Conservation (phyloP, 2,797 vertebrate species). For the Microchirus variegatus region DNA sequence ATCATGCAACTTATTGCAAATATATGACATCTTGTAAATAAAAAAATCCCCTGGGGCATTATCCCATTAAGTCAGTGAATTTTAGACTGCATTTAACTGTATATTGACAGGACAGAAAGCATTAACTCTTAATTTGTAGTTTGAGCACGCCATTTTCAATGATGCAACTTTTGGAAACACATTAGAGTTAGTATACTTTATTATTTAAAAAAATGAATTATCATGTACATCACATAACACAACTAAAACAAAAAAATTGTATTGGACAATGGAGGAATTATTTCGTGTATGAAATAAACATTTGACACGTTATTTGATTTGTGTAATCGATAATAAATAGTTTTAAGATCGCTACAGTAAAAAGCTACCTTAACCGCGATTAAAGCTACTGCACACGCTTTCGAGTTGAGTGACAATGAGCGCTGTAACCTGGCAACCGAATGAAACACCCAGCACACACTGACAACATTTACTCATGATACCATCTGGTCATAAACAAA, state of each 20-base stretch:
- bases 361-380: not conserved
- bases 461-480: not conserved
- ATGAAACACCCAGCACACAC: conserved; percentile 40
- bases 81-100: too few relatives aligned
- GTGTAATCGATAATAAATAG: too few relatives aligned
- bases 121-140: too few relatives aligned
- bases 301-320: too few relatives aligned
- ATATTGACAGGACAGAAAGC: too few relatives aligned
- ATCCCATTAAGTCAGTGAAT: too few relatives aligned
- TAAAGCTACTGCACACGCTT: not conserved
- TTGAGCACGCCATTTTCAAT: conserved; percentile 59
- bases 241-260: conserved; percentile 1
- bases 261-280: too few relatives aligned
- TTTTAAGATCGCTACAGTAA: too few relatives aligned
- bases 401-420: conserved; percentile 43
- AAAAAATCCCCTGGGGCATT: too few relatives aligned
- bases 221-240: conserved; percentile 64
- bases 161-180: conserved; percentile 80
- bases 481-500: not conserved
- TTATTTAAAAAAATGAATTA: conserved; percentile 60
- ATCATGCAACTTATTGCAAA: too few relatives aligned
- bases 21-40: too few relatives aligned
- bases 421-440: conserved; percentile 66
- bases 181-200: conserved; percentile 81
- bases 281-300: too few relatives aligned